Base-by-base conservation (phyloP, 2,113 vertebrate genomes). In the Lophotis ruficrista region DNA sequence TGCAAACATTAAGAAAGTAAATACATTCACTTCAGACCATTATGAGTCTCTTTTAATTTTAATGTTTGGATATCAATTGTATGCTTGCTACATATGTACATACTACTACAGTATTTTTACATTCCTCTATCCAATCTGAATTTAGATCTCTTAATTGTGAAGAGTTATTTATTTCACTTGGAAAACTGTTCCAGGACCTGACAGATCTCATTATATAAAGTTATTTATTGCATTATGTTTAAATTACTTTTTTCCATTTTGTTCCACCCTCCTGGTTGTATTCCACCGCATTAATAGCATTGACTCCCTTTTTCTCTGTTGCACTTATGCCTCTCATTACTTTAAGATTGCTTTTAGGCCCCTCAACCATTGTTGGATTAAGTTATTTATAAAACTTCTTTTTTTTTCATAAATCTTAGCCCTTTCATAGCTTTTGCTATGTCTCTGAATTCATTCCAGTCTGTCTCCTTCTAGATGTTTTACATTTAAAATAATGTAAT, bases 21-120 rank as follows among this genome's bases (percentile, higher is more conserved):
- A 72, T 56, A 4, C 3, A 12, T 82, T 60, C 11, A 61, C 28
- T 83, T 56, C 56, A 83, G 71, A 54, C 8, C 21, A 12, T 38
- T 60, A n/a, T 31, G 4, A 14, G 12, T 10, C 4, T 41, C 6
- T 28, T 66, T 72, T 20, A 35, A 37, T 10, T 71, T 22, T 11
- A 43, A 33, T 19, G 12, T 51, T 86, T 43, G 28, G 27, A 12
- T 53, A 68, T 30, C 0, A 0, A 48, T 17, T 50, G 7, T 38
- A 60, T 0, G 1, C 27, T 57, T 54, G 4, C 18, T 77, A n/a
- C n/a, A n/a, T n/a, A n/a, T n/a, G n/a, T n/a, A n/a, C n/a, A n/a
- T n/a, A n/a, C n/a, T 77, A 17, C 16, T 51, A 7, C 14, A 48
- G 9, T 35, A 43, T 57, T 62, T 81, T 72, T 69, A 43, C 31